Percentiles rank a stretch among this genome's conserved stretches.
These are phyloP conservation scores for Aldrovandia affinis DNA, from an alignment of 2,797 vertebrate genomes.

Conservation along the genomic window DNA sequence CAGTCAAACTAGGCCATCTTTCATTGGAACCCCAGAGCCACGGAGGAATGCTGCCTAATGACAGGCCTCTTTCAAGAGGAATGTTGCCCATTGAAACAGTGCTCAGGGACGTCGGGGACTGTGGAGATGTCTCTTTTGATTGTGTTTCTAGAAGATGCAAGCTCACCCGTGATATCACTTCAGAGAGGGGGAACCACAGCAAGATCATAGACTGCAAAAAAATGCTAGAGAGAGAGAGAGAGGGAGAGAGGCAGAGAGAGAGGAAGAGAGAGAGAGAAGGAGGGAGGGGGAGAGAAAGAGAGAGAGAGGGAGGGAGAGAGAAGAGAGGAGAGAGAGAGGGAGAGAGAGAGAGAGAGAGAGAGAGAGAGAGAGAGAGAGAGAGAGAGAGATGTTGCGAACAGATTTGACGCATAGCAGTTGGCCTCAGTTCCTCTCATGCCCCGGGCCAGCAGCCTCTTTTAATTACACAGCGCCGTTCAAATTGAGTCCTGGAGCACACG, in stretches of 20 bases:
- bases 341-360: not conserved
- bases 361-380: not conserved
- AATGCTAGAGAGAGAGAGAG: not conserved
- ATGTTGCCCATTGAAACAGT: not conserved
- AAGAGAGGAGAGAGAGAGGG: not conserved
- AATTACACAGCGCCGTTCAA: slow-evolving; percentile 16
- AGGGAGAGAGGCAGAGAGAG: not conserved
- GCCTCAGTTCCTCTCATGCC: not conserved
- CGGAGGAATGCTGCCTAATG: not conserved
- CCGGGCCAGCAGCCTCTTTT: not conserved
- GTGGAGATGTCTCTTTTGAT: not conserved
- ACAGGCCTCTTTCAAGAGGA: not conserved
- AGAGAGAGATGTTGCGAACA: not conserved
- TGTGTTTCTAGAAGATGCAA: not conserved
- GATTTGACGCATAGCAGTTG: not conserved
- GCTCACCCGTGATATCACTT: not conserved
- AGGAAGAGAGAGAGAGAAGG: not conserved
- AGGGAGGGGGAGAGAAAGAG: slow-evolving; percentile 11
- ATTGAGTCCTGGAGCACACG: slow-evolving; percentile 2
- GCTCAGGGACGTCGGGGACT: not conserved
- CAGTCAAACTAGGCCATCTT: not conserved
- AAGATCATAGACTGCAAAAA: not conserved
- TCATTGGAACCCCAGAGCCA: not conserved
- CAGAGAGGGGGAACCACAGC: not conserved
- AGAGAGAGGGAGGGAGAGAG: not conserved